phyloP scores from a whole-genome alignment of 2,113 vertebrate species.

The Eurystomus gularis region DNA sequence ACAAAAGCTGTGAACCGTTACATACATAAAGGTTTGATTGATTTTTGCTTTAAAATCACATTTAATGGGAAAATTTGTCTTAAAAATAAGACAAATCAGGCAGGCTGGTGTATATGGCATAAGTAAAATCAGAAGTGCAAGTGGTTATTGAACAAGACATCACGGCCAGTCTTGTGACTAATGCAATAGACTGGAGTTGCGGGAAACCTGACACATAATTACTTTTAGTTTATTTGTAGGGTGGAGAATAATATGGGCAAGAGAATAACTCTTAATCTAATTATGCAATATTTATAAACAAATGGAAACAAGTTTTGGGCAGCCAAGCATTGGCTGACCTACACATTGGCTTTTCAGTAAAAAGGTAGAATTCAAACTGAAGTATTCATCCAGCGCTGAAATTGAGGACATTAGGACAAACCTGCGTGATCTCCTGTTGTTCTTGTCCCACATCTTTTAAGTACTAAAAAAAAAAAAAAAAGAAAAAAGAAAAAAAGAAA shows the following conservation, averaged over 20 bases:
- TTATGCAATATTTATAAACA: not conserved
- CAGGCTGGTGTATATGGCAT: not conserved
- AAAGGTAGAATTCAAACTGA: not conserved
- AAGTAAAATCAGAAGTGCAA: not conserved
- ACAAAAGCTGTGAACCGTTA: not conserved
- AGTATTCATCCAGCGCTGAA: not conserved
- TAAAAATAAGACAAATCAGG: not conserved
- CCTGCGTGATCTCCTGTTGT: not conserved
- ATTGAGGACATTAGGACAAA: not conserved
- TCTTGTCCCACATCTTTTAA: not conserved
- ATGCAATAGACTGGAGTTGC: not conserved
- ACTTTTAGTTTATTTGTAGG: not conserved
- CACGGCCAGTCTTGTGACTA: not conserved
- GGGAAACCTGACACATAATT: not conserved
- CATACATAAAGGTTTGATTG: not conserved
- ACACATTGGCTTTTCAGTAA: not conserved
- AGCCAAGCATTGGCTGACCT: not conserved
- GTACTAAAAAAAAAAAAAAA: not conserved
- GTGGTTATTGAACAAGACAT: not conserved
- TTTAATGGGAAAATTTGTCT: not conserved
- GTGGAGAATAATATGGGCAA: not conserved
- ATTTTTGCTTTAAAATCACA: not conserved
- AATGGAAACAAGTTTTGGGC: not conserved
- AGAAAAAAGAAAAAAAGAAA: accelerated
- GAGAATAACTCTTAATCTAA: not conserved